Evolutionary conservation across 2,888 invertebrate species (phyloP).

Genomic region (Lasius fuliginosus): DNA sequence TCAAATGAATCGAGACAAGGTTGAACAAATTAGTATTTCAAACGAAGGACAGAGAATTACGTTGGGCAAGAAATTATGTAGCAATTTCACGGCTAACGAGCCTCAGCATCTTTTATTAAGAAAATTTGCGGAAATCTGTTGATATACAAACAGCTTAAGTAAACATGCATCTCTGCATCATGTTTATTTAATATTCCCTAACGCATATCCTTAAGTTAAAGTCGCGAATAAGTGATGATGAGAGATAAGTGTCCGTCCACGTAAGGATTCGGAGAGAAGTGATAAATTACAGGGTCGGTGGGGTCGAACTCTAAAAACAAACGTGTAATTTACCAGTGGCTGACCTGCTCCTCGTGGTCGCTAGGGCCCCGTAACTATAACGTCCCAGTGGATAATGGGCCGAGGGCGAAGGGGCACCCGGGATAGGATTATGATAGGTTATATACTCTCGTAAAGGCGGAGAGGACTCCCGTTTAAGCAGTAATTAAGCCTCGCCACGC

Average conservation of each 20-base stretch:
- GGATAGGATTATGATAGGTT: slow-evolving; percentile 83
- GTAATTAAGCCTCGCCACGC: slow-evolving; percentile 85
- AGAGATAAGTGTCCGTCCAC: not conserved
- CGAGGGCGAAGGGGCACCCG: slow-evolving; percentile 67
- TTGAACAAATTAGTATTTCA: not conserved
- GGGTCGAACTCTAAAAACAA: slow-evolving; percentile 80
- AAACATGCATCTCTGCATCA: not conserved
- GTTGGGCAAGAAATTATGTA: not conserved
- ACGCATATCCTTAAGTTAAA: not conserved
- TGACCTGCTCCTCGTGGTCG: slow-evolving; percentile 74
- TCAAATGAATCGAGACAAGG: not conserved
- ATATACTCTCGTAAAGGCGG: slow-evolving; percentile 85
- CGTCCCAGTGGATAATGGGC: slow-evolving; percentile 71
- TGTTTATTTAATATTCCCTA: not conserved
- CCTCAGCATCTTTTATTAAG: not conserved
- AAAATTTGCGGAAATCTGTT: not conserved
- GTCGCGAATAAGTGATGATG: not conserved
- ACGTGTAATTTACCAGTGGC: slow-evolving; percentile 86
- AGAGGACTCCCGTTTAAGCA: slow-evolving; percentile 85
- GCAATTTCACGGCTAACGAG: not conserved
- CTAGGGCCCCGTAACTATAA: slow-evolving; percentile 74
- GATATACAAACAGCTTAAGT: not conserved
- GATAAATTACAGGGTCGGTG: slow-evolving; percentile 80
- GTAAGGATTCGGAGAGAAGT: slow-evolving; percentile 45
- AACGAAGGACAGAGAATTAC: not conserved